Evolutionary conservation across 2,113 vertebrate genomes (phyloP).

Genomic region (Xenopus laevis): DNA sequence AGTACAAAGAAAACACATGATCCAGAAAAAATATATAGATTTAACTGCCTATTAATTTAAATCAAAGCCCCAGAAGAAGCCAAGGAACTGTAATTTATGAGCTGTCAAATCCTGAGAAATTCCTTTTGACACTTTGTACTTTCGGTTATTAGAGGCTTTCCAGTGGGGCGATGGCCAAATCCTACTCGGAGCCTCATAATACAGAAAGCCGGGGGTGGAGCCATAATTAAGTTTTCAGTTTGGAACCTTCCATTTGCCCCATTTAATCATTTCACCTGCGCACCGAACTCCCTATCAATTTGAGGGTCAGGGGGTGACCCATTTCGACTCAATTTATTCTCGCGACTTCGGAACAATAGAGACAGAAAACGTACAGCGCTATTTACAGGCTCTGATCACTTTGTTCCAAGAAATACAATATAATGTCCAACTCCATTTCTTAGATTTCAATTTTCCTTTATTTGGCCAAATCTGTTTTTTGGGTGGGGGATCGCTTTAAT

Average conservation of each 20-base stretch:
- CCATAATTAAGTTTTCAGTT: constrained; percentile 17
- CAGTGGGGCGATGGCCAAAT: constrained; percentile 59
- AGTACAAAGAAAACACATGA: constrained; percentile 19
- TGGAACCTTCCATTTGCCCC: constrained; percentile 31
- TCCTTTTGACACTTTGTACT: constrained; percentile 67
- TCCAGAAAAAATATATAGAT: constrained; percentile 60
- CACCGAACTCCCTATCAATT: constrained; percentile 37
- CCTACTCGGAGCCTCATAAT: constrained; percentile 58
- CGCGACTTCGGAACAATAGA: neutral
- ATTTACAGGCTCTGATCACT: constrained; percentile 30
- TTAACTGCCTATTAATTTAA: constrained; percentile 67
- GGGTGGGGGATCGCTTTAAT: no score
- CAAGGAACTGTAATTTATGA: constrained; percentile 70
- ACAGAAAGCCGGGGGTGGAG: constrained; percentile 33
- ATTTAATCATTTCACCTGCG: constrained; percentile 47
- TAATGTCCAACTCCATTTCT: neutral
- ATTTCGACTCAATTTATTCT: neutral
- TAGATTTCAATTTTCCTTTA: no score
- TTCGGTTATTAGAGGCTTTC: constrained; percentile 67
- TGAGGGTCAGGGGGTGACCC: neutral
- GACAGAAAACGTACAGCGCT: constrained; percentile 11
- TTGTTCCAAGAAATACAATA: neutral
- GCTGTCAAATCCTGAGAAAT: constrained; percentile 70
- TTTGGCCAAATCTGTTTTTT: no score
- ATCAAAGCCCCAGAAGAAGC: constrained; percentile 63